Conservation (phyloP, 2,113 vertebrate genomes). For the Antechinus flavipes region DNA sequence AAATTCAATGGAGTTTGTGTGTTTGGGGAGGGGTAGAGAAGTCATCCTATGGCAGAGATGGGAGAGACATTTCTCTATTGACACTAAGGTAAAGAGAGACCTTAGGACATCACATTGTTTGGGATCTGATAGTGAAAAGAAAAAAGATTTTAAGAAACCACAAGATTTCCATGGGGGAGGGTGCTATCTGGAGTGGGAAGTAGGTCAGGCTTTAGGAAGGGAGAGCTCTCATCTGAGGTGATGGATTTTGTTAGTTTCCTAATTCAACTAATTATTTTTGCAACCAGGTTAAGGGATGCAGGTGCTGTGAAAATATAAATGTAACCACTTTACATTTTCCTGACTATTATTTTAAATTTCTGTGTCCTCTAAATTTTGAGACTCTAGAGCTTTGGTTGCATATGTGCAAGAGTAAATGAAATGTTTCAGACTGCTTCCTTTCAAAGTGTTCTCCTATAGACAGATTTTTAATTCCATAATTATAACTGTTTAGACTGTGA, state of each 20-base stretch:
- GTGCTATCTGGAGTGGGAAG: background rate
- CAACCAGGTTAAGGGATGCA: background rate
- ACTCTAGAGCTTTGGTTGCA: no score
- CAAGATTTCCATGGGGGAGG: background rate
- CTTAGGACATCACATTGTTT: background rate
- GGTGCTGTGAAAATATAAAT: background rate
- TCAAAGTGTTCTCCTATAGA: background rate
- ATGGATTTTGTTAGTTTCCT: background rate
- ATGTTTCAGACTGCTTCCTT: background rate
- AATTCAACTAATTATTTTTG: background rate
- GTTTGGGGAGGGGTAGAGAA: background rate
- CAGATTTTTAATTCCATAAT: background rate
- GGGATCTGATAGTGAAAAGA: background rate
- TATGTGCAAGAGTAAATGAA: background rate
- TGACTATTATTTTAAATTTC: background rate
- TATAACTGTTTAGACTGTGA: background rate
- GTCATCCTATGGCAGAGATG: background rate
- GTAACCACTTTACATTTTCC: background rate
- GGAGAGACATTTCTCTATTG: background rate
- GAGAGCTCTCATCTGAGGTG: background rate
- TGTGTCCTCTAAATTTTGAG: background rate
- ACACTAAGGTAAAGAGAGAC: background rate
- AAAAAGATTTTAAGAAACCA: background rate
- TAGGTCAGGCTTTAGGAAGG: background rate
- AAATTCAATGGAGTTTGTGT: background rate